Percentiles rank a stretch among this genome's conserved stretches.
These are phyloP conservation scores for Rallus limicola DNA, from an alignment of 2,113 vertebrate genomes.

Conservation along the genomic window DNA sequence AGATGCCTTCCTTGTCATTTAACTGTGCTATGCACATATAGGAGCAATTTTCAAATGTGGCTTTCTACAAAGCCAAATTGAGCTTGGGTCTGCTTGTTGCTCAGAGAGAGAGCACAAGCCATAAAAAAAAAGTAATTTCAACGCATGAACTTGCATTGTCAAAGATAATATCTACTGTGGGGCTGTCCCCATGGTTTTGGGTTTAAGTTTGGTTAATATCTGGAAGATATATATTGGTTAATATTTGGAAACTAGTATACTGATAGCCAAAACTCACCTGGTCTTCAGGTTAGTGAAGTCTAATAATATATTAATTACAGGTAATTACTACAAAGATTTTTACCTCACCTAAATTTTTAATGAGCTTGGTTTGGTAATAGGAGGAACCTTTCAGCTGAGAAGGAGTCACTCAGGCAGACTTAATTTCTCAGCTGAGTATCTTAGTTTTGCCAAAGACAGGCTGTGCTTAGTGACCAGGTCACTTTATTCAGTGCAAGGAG, in stretches of 20 bases:
- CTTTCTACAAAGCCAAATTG: background rate
- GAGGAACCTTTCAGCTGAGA: background rate
- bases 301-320: background rate
- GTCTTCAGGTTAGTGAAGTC: background rate
- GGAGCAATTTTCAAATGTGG: background rate
- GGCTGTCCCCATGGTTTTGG: background rate
- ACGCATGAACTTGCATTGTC: background rate
- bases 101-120: background rate
- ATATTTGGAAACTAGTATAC: background rate
- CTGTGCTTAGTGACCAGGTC: background rate
- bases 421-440: background rate
- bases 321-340: background rate
- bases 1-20: background rate
- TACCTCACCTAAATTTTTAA: background rate
- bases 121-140: background rate
- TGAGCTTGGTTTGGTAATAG: background rate
- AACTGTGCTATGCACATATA: background rate
- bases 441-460: background rate
- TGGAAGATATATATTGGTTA: background rate
- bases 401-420: background rate
- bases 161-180: background rate
- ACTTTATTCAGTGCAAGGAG: background rate
- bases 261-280: background rate
- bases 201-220: background rate
- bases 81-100: background rate